These are phyloP conservation scores for Drosophila kuntzei DNA, from an alignment of 2,888 invertebrate species.

Conservation along the genomic window DNA sequence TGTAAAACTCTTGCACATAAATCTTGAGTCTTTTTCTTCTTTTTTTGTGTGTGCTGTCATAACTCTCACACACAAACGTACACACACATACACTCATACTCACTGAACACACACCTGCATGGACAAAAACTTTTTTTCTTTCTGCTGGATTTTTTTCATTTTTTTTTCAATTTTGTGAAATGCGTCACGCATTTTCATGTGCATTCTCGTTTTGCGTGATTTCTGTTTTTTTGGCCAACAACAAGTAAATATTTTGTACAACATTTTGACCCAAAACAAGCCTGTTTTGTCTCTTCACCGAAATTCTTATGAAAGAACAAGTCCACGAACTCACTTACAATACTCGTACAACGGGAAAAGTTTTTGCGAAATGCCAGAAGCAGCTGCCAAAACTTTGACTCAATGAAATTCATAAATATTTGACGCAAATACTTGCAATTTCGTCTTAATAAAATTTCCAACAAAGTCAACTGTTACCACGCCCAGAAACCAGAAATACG, in stretches of 20 bases:
- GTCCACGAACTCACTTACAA: conserved; percentile 6
- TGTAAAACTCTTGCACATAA: conserved; percentile 79
- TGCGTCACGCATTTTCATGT: conserved; percentile 75
- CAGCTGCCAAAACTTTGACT: conserved; percentile 42
- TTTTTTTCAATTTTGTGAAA: conserved; percentile 38
- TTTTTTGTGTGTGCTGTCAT: conserved; percentile 62
- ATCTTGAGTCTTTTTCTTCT: conserved; percentile 61
- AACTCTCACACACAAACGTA: conserved; percentile 50
- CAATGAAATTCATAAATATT: conserved; percentile 63
- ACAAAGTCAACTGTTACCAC: conserved; percentile 41
- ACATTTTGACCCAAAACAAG: conserved; percentile 50
- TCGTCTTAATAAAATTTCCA: conserved; percentile 55
- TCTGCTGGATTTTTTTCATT: conserved; percentile 12
- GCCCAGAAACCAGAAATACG: conserved; percentile 3
- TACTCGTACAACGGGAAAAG: conserved; percentile 18
- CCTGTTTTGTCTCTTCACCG: conserved; percentile 15
- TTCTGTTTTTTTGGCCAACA: conserved; percentile 41
- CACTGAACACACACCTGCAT: conserved; percentile 46
- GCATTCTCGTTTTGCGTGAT: conserved; percentile 21
- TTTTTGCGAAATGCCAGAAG: conserved; percentile 51
- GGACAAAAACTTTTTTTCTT: conserved; percentile 35
- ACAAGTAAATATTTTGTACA: conserved; percentile 57
- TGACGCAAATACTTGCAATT: conserved; percentile 34
- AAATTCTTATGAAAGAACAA: conserved; percentile 9
- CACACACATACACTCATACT: conserved; percentile 28